Evolutionary conservation across 2,113 vertebrate species (phyloP).

Genomic region (Strix uralensis): DNA sequence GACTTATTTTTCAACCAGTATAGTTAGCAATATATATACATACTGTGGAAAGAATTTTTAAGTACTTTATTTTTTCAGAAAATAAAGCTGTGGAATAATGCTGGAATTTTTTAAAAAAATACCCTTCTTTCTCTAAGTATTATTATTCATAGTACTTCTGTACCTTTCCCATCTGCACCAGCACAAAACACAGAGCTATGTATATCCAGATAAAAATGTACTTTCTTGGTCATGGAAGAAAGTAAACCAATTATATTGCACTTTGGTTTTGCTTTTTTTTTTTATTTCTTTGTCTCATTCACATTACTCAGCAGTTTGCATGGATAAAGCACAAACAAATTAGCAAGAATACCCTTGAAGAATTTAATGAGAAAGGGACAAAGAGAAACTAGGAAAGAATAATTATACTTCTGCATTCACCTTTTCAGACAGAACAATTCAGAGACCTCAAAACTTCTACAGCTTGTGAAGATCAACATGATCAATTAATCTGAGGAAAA

Average conservation of each 20-base stretch:
- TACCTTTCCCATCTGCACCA: neutral
- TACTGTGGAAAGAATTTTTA: neutral
- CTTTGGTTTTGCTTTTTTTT: too few species aligned
- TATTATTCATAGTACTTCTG: neutral
- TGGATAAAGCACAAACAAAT: neutral
- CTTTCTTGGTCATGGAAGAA: neutral
- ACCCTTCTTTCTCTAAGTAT: neutral
- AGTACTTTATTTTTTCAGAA: neutral
- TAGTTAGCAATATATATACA: neutral
- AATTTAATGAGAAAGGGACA: neutral
- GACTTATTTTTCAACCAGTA: neutral
- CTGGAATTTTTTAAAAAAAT: too few species aligned
- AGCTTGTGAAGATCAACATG: neutral
- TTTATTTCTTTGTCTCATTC: neutral
- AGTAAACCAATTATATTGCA: neutral
- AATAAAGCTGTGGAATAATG: neutral
- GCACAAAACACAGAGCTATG: neutral
- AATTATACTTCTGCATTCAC: neutral
- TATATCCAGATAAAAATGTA: neutral
- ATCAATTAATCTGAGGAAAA: neutral
- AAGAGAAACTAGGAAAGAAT: neutral
- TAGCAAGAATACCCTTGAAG: neutral
- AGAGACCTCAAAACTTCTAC: neutral
- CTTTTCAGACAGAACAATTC: neutral
- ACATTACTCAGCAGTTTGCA: neutral